These are phyloP conservation scores for Ridgeia piscesae DNA, from an alignment of 1,140 invertebrate genomes.

Conservation along the genomic window DNA sequence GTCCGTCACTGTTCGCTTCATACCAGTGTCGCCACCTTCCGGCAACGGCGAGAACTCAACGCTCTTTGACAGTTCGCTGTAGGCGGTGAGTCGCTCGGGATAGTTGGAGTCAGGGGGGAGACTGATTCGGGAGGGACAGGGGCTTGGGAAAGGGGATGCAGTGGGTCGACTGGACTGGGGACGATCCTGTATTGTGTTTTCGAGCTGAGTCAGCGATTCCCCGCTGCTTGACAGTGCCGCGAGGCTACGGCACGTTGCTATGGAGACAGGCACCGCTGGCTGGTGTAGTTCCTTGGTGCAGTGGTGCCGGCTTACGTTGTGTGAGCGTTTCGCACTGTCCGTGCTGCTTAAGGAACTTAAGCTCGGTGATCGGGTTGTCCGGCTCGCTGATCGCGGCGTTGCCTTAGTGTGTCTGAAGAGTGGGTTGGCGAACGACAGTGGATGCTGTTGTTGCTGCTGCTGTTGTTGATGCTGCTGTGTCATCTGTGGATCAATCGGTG, in stretches of 20 bases:
- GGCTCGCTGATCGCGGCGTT: background rate
- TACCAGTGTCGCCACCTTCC: constrained; percentile 26
- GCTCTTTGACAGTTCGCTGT: constrained; percentile 8
- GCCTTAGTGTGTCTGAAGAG: constrained; percentile 64
- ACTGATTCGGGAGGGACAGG: background rate
- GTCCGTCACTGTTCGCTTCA: constrained; percentile 48
- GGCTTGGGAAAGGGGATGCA: background rate
- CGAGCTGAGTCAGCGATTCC: background rate
- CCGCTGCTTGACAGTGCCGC: background rate
- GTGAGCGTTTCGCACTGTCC: constrained; percentile 33
- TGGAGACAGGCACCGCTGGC: background rate
- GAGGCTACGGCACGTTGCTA: background rate
- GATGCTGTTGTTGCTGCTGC: constrained; percentile 59
- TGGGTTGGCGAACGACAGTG: constrained; percentile 84
- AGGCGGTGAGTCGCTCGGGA: background rate
- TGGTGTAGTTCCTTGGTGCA: background rate
- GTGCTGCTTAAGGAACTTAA: constrained; percentile 40
- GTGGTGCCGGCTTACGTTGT: background rate
- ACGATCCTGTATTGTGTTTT: background rate
- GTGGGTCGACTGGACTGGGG: background rate
- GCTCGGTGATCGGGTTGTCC: constrained; percentile 29
- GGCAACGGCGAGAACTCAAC: background rate
- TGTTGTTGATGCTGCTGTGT: constrained; percentile 43
- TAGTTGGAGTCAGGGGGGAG: constrained; percentile 6
- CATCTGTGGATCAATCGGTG: constrained; percentile 73